A percentile compares a stretch with the other conserved stretches of the same genome.
These are phyloP conservation scores for Zoanthus solanderi DNA, from an alignment of 92 coral and sea anemone species.

Conservation along the genomic window DNA sequence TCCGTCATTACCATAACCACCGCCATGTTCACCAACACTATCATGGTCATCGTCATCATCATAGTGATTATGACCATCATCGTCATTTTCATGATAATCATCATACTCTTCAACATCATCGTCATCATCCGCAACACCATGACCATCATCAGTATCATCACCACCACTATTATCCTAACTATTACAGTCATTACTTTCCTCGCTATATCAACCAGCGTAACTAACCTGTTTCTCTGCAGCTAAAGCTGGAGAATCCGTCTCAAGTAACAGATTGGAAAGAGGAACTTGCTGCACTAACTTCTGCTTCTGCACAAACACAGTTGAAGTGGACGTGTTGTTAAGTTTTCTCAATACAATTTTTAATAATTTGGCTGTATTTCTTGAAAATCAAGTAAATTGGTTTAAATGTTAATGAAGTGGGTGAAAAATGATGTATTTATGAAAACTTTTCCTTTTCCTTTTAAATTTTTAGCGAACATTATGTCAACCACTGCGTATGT, in stretches of 20 bases:
- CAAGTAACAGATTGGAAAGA: slow-evolving; percentile 87
- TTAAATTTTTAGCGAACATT: too few species aligned
- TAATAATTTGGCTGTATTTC: too few species aligned
- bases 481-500: too few species aligned
- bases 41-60: neutral
- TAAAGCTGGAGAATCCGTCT: slow-evolving; percentile 98
- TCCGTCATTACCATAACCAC: neutral
- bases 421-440: too few species aligned
- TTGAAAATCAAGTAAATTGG: too few species aligned
- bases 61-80: neutral
- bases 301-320: slow-evolving; percentile 77
- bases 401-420: too few species aligned
- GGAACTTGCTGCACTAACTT: slow-evolving; percentile 94
- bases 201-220: neutral
- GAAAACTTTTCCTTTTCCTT: too few species aligned
- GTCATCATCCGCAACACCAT: neutral
- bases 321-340: neutral
- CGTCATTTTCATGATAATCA: neutral
- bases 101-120: neutral
- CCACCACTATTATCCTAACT: neutral
- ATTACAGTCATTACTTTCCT: neutral
- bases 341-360: neutral
- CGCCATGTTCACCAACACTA: neutral
- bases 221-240: slow-evolving; percentile 96
- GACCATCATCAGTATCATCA: neutral